phyloP scores from a whole-genome alignment of 1,140 invertebrate species.

The Ips nitidus region DNA sequence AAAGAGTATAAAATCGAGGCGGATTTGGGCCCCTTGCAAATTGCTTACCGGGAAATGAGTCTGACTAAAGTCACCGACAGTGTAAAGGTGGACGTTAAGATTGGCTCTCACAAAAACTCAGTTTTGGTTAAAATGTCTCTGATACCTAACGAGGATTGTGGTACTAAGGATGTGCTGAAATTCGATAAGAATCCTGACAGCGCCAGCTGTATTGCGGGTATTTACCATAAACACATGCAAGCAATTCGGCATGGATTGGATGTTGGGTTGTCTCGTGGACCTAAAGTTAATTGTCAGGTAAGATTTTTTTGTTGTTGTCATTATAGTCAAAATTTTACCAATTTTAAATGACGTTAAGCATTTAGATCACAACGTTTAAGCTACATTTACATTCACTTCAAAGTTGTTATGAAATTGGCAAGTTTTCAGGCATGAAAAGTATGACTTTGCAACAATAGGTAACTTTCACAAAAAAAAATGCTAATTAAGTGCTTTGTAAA shows the following conservation, averaged over 20 bases:
- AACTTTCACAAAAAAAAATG: no score
- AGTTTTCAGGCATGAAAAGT: no score
- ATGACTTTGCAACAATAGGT: no score
- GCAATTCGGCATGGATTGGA: constrained; percentile 65
- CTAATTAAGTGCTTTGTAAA: no score
- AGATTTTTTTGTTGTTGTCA: constrained; percentile 22
- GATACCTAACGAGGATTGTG: constrained; percentile 48
- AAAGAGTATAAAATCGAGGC: constrained; percentile 91
- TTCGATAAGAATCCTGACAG: constrained; percentile 67
- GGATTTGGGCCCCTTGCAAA: constrained; percentile 91
- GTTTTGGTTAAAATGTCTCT: constrained; percentile 63
- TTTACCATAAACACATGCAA: constrained; percentile 62
- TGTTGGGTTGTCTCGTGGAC: constrained; percentile 67
- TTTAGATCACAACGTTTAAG: no score
- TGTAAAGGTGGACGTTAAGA: constrained; percentile 63
- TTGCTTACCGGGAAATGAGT: constrained; percentile 87
- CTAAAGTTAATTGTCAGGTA: constrained; percentile 71
- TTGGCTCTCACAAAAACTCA: constrained; percentile 61
- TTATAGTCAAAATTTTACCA: not conserved
- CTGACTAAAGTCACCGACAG: constrained; percentile 56
- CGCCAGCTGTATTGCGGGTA: constrained; percentile 61
- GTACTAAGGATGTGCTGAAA: constrained; percentile 52
- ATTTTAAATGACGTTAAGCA: no score
- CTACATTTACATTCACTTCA: no score
- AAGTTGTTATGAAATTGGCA: no score